Evolutionary conservation across 2,113 vertebrate species (phyloP), one percentile per base, ranked within the genome.

Genomic region (Puma concolor): DNA sequence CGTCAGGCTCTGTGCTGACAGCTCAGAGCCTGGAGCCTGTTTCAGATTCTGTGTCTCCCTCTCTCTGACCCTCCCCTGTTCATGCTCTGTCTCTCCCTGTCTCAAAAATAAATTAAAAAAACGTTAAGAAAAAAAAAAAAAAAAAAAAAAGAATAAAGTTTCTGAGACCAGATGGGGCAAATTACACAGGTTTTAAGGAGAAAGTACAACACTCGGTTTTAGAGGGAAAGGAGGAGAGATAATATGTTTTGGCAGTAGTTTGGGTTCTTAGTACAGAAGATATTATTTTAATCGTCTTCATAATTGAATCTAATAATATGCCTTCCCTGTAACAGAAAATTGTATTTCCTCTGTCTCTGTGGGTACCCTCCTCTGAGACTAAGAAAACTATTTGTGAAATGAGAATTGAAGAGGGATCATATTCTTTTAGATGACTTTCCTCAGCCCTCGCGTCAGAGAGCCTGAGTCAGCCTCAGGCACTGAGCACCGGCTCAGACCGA

Each of bases 301-400:
- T 79, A 92, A 88, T 44, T 83, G 15, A 96, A 93, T 64, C 41
- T 83, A 38, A 86, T 90, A 94, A 74, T 86, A 90, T 44, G 7
- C 17, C 90, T 98, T 33, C 9, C 83, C 63, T 94, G 83, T 92
- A 94, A 71, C 23, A 72, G 29, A 95, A 79, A 88, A 83, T 82
- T 63, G 4, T 33, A 66, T 85, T 91, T 85, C 6, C 16, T 41
- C 4, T 81, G 57, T 92, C 15, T 88, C 19, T 77, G 13, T 60
- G 41, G 10, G 7, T 23, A 31, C 10, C 77, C 5, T 77, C 81
- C 36, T 82, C 64, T 82, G 60, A 96, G 48, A 81, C 52, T 90
- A 72, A 92, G 48, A 44, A 90, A 95, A 76, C 57, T 60, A 21
- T 41, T 93, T 95, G 13, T 81, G 87, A 94, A 91, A 89, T 7